Conservation (phyloP, 2,113 vertebrate species). For the Irena cyanogastra region DNA sequence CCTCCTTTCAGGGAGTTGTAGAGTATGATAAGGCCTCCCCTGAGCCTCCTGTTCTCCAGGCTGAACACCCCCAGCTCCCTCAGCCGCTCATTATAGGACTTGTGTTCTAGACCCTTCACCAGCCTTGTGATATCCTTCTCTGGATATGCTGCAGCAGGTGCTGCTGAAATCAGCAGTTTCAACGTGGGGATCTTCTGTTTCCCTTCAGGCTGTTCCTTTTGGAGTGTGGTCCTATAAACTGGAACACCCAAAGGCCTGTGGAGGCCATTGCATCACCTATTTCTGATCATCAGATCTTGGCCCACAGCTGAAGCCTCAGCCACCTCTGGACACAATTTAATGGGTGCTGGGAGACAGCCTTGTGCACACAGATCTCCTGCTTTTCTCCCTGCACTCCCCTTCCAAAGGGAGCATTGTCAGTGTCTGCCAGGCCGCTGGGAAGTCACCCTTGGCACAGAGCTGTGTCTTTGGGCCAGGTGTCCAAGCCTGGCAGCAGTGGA, state of each 20-base stretch:
- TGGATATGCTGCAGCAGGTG: not conserved
- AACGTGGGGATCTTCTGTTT: not conserved
- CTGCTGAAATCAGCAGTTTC: not conserved
- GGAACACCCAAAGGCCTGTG: not conserved
- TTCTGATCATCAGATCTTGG: not conserved
- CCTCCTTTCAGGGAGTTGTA: not conserved
- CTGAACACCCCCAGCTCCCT: not conserved
- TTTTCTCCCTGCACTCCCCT: not conserved
- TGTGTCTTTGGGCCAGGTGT: not conserved
- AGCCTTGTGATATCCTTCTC: not conserved
- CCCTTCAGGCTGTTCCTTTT: not conserved
- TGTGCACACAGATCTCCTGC: not conserved
- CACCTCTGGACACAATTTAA: not conserved
- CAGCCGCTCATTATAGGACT: not conserved
- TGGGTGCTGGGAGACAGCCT: not conserved
- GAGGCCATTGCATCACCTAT: accelerated
- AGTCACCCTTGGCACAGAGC: not conserved
- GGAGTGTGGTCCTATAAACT: not conserved
- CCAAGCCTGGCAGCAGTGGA: accelerated
- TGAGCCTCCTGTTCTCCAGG: not conserved
- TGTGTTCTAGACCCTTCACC: not conserved
- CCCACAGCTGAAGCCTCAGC: not conserved
- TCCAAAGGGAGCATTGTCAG: not conserved
- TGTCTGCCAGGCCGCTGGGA: not conserved
- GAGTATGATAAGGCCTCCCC: not conserved